A percentile compares a stretch with the other conserved stretches of the same genome.
These are phyloP conservation scores for Mya arenaria DNA, from an alignment of 1,140 invertebrate species.

Conservation along the genomic window DNA sequence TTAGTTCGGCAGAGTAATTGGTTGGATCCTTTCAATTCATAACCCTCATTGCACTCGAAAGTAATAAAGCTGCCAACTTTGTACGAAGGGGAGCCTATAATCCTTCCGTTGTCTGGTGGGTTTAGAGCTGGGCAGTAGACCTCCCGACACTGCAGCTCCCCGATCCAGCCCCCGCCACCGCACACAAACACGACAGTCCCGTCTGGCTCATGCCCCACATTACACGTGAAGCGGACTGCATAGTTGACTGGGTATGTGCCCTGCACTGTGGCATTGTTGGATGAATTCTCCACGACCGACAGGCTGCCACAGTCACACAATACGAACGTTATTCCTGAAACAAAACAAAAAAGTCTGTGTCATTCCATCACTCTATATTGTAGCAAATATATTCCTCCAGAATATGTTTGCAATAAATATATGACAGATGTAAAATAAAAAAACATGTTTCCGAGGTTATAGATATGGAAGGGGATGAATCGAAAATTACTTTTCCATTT, in stretches of 20 bases:
- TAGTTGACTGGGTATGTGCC: neutral
- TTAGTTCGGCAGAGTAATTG: neutral
- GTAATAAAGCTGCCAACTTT: neutral
- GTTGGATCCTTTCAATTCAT: neutral
- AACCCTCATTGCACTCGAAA: constrained; percentile 36
- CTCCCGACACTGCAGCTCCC: constrained; percentile 1
- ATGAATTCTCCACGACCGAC: constrained; percentile 9
- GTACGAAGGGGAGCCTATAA: neutral
- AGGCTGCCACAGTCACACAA: too few relatives aligned
- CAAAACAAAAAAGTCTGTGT: too few relatives aligned
- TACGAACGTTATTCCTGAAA: too few relatives aligned
- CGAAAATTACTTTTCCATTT: too few relatives aligned
- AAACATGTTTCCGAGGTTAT: too few relatives aligned
- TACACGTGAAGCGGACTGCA: constrained; percentile 3
- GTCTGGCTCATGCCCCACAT: neutral
- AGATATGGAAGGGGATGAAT: too few relatives aligned
- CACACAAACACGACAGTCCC: neutral
- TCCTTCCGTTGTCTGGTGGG: neutral
- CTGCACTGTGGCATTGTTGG: neutral
- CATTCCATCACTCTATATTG: too few relatives aligned
- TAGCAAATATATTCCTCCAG: too few relatives aligned
- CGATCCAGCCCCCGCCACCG: neutral
- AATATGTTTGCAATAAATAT: too few relatives aligned
- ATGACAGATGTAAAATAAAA: too few relatives aligned
- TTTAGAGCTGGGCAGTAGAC: neutral